These are phyloP conservation scores for Microtus pennsylvanicus DNA, from an alignment of 2,113 vertebrate genomes.

Conservation along the genomic window DNA sequence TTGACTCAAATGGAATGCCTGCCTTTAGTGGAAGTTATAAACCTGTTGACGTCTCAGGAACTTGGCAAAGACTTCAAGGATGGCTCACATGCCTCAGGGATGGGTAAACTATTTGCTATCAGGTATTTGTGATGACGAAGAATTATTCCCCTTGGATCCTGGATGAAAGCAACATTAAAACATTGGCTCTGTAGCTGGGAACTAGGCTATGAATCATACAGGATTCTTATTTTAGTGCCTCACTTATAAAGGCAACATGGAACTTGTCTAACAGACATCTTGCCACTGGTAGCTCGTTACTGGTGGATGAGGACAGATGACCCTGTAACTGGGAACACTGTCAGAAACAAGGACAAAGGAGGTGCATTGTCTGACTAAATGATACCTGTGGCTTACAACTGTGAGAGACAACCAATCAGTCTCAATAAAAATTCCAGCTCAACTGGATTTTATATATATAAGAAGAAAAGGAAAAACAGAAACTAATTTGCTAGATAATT, in stretches of 20 bases:
- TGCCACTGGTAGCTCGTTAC: background rate
- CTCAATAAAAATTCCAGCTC: background rate
- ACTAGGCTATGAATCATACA: conserved; percentile 64
- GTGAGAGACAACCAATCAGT: background rate
- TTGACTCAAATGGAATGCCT: background rate
- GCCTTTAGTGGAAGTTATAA: conserved; percentile 36
- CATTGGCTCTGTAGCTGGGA: conserved; percentile 59
- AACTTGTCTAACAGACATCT: conserved; percentile 50
- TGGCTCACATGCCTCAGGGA: background rate
- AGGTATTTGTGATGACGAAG: conserved; percentile 60
- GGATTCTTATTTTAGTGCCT: conserved; percentile 53
- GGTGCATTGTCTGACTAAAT: background rate
- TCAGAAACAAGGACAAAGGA: conserved; percentile 52
- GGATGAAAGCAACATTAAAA: conserved; percentile 66
- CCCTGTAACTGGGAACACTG: background rate
- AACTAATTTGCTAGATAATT: background rate
- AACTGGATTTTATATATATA: background rate
- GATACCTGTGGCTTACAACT: background rate
- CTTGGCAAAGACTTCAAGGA: conserved; percentile 68
- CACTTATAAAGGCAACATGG: conserved; percentile 34
- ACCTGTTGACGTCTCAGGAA: background rate
- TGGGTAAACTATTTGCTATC: conserved; percentile 2
- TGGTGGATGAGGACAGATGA: background rate
- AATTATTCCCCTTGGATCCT: conserved; percentile 61
- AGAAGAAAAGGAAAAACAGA: conserved; percentile 15